Evolutionary conservation across 2,113 vertebrate species (phyloP).

Genomic region (Paralichthys olivaceus): DNA sequence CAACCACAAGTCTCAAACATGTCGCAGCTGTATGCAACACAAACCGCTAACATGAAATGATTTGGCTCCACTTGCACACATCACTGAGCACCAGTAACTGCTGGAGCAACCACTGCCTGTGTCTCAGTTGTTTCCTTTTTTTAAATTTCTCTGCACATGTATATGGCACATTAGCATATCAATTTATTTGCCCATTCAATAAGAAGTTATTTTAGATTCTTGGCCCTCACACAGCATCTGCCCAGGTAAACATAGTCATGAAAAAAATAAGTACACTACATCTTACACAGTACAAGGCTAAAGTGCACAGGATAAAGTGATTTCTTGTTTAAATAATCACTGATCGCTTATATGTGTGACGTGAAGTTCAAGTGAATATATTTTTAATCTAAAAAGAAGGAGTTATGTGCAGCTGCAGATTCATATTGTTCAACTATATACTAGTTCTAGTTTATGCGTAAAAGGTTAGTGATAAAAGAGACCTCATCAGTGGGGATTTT

Average conservation of each 20-base stretch:
- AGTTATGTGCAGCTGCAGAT: neutral
- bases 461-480: too few species aligned
- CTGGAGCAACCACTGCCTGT: neutral
- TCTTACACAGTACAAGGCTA: neutral
- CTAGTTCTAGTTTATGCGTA: too few species aligned
- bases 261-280: neutral
- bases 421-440: neutral
- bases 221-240: neutral
- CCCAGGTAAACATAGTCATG: neutral
- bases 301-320: neutral
- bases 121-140: neutral
- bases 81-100: constrained; percentile 3
- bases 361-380: neutral
- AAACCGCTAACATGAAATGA: neutral
- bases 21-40: neutral
- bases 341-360: neutral
- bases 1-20: neutral
- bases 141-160: neutral
- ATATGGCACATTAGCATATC: neutral
- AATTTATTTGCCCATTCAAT: neutral
- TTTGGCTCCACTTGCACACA: neutral
- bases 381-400: neutral
- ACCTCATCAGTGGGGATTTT: too few species aligned
- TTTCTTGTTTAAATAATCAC: neutral
- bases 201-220: neutral